Conservation (phyloP, 2,113 vertebrate species). For the Bufo gargarizans region DNA sequence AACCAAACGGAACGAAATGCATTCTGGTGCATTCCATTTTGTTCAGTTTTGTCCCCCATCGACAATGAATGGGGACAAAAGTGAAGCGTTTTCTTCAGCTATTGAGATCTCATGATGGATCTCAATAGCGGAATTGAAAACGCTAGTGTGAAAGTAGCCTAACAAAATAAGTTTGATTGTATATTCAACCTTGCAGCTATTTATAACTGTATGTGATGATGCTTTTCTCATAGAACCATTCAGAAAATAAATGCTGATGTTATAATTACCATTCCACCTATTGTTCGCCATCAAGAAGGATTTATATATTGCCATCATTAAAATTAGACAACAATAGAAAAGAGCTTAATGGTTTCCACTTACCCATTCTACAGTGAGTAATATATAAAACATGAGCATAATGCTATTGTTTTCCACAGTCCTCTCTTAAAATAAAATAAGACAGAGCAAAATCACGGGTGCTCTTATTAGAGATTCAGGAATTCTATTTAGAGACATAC, state of each 20-base stretch:
- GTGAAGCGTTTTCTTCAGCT: no score
- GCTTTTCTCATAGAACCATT: conserved; percentile 15
- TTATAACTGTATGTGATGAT: background rate
- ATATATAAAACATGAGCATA: conserved; percentile 28
- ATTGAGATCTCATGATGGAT: no score
- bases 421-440: conserved; percentile 37
- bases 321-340: conserved; percentile 48
- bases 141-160: no score
- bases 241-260: conserved; percentile 30
- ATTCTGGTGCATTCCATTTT: no score
- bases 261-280: conserved; percentile 48
- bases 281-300: conserved; percentile 32
- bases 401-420: conserved; percentile 25
- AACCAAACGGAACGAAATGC: no score
- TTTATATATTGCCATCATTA: conserved; percentile 39
- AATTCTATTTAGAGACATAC: conserved; percentile 50
- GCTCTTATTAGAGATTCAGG: conserved; percentile 41
- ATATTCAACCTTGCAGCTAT: conserved; percentile 8
- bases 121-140: no score
- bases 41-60: no score
- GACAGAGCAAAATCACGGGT: conserved; percentile 43
- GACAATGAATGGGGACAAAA: no score
- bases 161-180: background rate
- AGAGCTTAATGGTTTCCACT: conserved; percentile 38
- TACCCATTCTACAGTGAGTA: conserved; percentile 43